Evolutionary conservation across 2,113 vertebrate genomes (phyloP).

Genomic region (Canis aureus): DNA sequence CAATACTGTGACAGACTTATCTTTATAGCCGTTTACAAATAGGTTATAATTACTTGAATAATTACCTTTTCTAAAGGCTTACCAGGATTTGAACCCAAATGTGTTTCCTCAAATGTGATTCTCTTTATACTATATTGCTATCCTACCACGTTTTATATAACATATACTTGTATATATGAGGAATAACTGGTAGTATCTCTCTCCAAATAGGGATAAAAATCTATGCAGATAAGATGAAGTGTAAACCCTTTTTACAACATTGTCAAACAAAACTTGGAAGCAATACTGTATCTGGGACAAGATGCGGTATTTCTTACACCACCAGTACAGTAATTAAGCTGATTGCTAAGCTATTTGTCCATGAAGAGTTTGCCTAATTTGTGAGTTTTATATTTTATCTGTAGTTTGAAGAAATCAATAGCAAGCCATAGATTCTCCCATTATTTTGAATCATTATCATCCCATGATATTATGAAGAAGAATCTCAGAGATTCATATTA

Average conservation of each 20-base stretch:
- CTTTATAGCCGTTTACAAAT: slow-evolving; percentile 48
- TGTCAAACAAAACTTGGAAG: slow-evolving; percentile 56
- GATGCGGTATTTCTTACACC: neutral
- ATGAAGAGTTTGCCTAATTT: slow-evolving; percentile 24
- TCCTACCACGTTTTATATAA: neutral
- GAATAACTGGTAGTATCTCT: slow-evolving; percentile 39
- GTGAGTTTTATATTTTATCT: slow-evolving; percentile 53
- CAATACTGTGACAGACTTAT: slow-evolving; percentile 8
- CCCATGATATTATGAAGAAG: slow-evolving; percentile 65
- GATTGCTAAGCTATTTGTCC: slow-evolving; percentile 6
- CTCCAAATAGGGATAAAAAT: neutral
- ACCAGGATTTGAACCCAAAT: slow-evolving; percentile 1
- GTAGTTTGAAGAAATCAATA: slow-evolving; percentile 59
- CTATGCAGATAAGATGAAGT: neutral
- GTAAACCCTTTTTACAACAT: slow-evolving; percentile 42
- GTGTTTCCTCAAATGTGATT: slow-evolving; percentile 18
- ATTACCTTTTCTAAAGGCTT: slow-evolving; percentile 53
- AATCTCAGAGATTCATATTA: slow-evolving; percentile 67
- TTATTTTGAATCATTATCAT: slow-evolving; percentile 66
- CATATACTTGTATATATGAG: slow-evolving; percentile 10
- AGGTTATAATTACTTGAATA: slow-evolving; percentile 41
- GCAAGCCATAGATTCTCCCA: slow-evolving; percentile 22
- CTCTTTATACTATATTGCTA: neutral
- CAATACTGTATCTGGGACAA: neutral
- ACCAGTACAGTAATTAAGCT: slow-evolving; percentile 40